Evolutionary conservation across 2,797 vertebrate genomes (phyloP), one percentile per base, ranked within the genome.

Genomic region (Triplophysa bombifrons): DNA sequence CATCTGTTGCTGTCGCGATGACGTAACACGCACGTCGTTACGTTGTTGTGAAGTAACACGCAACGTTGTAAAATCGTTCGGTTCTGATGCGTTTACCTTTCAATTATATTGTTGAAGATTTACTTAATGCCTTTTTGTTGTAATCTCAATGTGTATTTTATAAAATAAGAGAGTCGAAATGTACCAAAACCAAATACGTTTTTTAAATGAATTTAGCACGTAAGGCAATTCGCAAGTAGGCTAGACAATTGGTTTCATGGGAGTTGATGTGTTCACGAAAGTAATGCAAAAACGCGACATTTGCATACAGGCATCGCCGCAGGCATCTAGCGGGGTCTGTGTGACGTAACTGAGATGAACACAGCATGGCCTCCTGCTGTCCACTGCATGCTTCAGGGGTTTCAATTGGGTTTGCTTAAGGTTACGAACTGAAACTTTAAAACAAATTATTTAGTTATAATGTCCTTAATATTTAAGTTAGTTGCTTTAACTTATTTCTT

Each of bases 1-100:
- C 77, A 79, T 78, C 81, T 74, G 77, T 78, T 79, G 80, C 85
- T 81, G 81, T 81, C 83, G 61, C 60, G 68, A 82, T 84, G 85
- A 85, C 82, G 83, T 80, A 68, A 44, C 46, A 50, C 50, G 64
- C 63, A 25, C 34, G 41, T 14, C 10, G 46, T 48, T 13, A 48
- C 46, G 46, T 48, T 14, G 46, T 56, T 38, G 20, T 19, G 51
- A 7, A 14, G 22, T 14, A 41, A 11, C 27, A 71, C 58, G 16
- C 7, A 16, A 14, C 73, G 63, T 73, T 72, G 76, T 80, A 12
- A 7, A n/a, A 25, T 6, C 30, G 19, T 48, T 13, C 3, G 16
- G 60, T 56, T 56, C n/a, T 20, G 20, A 56, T 56, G 10, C n/a
- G 20, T 56, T 3, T 22, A 22, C n/a, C 9, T 55, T 55, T 20